Base-by-base conservation (phyloP, 1,140 invertebrate genomes). In the Drosophila lacteicornis region DNA sequence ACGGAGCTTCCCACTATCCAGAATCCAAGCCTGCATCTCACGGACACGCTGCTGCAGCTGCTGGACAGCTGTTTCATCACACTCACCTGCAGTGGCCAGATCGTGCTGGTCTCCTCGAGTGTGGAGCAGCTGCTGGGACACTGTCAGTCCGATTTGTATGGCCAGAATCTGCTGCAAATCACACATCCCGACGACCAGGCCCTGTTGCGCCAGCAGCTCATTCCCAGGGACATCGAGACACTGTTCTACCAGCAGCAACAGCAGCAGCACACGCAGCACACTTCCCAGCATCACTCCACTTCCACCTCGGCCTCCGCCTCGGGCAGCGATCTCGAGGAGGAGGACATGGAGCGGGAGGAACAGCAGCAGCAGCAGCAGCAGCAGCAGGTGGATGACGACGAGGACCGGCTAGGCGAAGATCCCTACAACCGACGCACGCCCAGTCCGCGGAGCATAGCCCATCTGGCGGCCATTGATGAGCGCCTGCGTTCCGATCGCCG, bases 121-220 rank as follows among this genome's bases (percentile, higher is more conserved):
- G 95, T 98, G 1, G 96, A 97, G 78, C 95, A 96, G 76, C 94
- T 97, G 57, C 94, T 98, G 43, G 97, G 97, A 49, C 96, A 98
- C 91, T 95, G 95, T 51, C 96, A 97, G 96, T 94, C 95, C 61
- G 97, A 98, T 81, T 93, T 98, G 67, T 95, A 98, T 91, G 97
- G 98, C 0, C 96, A 97, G 82, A 97, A 96, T 49, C 92, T 98
- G 57, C 96, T 95, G 82, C 95, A 95, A 61, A 95, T 97, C 60
- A 95, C 96, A 2, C 95, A 97, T 87, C 95, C 95, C 9, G 95
- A 96, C 4, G 97, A 98, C 87, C 95, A 96, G 66, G 94, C 95
- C 3, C 94, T 95, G 40, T 93, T 99, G 9, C 94, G 94, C 22
- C 94, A 94, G 47, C 95, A 96, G 79, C 92, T 98, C 6, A 95